A percentile compares a stretch with the other conserved stretches of the same genome.
These are phyloP conservation scores for Neodiprion virginianus DNA, from an alignment of 1,140 invertebrate genomes.

Conservation along the genomic window DNA sequence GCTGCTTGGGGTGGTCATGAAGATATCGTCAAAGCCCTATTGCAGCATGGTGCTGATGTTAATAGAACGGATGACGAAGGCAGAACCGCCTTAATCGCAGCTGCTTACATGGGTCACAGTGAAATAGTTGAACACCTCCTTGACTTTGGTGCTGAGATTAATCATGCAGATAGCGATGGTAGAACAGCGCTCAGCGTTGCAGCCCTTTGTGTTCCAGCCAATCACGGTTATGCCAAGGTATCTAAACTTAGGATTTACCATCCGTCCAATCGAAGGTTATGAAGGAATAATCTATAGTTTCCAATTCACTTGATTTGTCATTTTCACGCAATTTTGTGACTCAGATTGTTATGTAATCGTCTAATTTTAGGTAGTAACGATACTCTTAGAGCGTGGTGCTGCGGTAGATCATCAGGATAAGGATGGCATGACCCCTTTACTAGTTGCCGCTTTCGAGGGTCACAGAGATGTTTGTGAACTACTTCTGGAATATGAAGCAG, in stretches of 20 bases:
- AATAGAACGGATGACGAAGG: slow-evolving; percentile 87
- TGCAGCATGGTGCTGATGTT: slow-evolving; percentile 75
- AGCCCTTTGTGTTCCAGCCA: slow-evolving; percentile 88
- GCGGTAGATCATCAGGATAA: slow-evolving; percentile 88
- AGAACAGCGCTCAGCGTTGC: slow-evolving; percentile 92
- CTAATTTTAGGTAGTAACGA: slow-evolving; percentile 68
- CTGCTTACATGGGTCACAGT: slow-evolving; percentile 90
- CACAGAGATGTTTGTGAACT: slow-evolving; percentile 86
- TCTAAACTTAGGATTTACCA: background rate
- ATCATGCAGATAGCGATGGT: slow-evolving; percentile 89
- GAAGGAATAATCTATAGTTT: background rate
- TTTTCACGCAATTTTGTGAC: background rate
- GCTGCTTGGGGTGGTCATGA: slow-evolving; percentile 88
- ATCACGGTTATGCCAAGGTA: slow-evolving; percentile 77
- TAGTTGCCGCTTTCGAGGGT: slow-evolving; percentile 95
- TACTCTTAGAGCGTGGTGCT: slow-evolving; percentile 85
- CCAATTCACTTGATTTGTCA: background rate
- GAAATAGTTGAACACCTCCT: slow-evolving; percentile 89
- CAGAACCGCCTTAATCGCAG: slow-evolving; percentile 88
- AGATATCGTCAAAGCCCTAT: slow-evolving; percentile 78
- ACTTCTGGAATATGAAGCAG: slow-evolving; percentile 84
- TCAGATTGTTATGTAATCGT: background rate
- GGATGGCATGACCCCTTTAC: slow-evolving; percentile 90
- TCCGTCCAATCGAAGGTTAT: too few relatives aligned
- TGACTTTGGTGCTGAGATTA: slow-evolving; percentile 84